A percentile compares a stretch with the other conserved stretches of the same genome.
phyloP scores from a whole-genome alignment of 2,797 vertebrate species.

The Arnoldichthys spilopterus region DNA sequence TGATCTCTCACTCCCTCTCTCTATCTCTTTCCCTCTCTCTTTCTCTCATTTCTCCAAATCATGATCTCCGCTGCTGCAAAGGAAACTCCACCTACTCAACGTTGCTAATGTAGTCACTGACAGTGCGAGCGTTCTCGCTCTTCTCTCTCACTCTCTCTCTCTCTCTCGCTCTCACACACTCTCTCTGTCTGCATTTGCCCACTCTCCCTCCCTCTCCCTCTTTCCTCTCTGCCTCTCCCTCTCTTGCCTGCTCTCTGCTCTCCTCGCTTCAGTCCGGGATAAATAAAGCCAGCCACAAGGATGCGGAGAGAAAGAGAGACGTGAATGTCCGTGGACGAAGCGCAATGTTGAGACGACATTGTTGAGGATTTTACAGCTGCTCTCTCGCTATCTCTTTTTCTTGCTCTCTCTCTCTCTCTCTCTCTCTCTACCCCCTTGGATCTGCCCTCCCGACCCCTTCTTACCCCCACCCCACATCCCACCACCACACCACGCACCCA shows the following conservation, averaged over 20 bases:
- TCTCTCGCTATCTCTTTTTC: background rate
- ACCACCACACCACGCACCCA: conserved; percentile 22
- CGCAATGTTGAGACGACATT: conserved; percentile 65
- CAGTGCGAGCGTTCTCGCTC: conserved; percentile 58
- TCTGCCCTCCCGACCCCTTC: conserved; percentile 14
- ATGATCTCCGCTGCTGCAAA: conserved; percentile 69
- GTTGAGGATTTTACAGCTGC: conserved; percentile 59
- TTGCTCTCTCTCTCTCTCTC: background rate
- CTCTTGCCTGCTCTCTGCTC: conserved; percentile 37
- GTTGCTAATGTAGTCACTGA: conserved; percentile 70
- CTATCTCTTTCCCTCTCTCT: conserved; percentile 34
- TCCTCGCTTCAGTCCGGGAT: conserved; percentile 59
- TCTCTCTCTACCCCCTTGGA: conserved; percentile 26
- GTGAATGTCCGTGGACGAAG: conserved; percentile 59
- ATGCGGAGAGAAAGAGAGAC: conserved; percentile 64
- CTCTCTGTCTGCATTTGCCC: conserved; percentile 33
- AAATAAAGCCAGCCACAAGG: conserved; percentile 64
- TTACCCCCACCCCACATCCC: background rate
- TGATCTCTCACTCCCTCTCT: conserved; percentile 31
- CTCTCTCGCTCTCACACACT: conserved; percentile 28
- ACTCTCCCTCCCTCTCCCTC: background rate
- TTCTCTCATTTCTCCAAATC: conserved; percentile 60
- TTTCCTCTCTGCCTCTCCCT: conserved; percentile 17
- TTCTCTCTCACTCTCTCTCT: conserved; percentile 30
- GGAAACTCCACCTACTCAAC: conserved; percentile 71